Conservation (phyloP, 2,797 vertebrate genomes). For the Sebastes steindachneri region DNA sequence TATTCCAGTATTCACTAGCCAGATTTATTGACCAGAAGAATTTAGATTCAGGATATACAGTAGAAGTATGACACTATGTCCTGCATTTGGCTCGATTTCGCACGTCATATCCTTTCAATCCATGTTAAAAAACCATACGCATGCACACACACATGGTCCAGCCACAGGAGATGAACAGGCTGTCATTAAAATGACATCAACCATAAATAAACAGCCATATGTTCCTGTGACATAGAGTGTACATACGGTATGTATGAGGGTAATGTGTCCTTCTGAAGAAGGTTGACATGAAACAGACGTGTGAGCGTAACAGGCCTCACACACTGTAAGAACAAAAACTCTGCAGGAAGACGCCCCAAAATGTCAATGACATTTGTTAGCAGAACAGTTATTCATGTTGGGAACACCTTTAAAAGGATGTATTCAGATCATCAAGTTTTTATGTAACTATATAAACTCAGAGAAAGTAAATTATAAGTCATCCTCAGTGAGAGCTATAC, state of each 20-base stretch:
- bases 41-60: neutral
- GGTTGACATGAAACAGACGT: neutral
- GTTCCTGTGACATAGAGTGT: slow-evolving; percentile 13
- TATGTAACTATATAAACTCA: neutral
- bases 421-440: neutral
- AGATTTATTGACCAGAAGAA: neutral
- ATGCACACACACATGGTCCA: neutral
- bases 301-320: neutral
- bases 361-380: neutral
- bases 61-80: neutral
- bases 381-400: neutral
- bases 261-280: slow-evolving; percentile 8
- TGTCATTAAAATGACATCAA: slow-evolving; percentile 31
- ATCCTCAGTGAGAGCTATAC: neutral
- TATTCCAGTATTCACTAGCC: neutral
- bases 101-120: neutral
- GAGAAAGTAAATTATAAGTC: neutral
- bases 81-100: neutral
- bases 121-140: neutral
- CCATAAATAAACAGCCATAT: slow-evolving; percentile 36
- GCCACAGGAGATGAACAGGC: neutral
- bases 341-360: neutral
- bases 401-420: neutral
- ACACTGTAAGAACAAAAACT: neutral
- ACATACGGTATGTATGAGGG: neutral